A percentile compares a stretch with the other conserved stretches of the same genome.
Evolutionary conservation across 2,888 invertebrate species (phyloP).

Genomic region (Parnassius mnemosyne): DNA sequence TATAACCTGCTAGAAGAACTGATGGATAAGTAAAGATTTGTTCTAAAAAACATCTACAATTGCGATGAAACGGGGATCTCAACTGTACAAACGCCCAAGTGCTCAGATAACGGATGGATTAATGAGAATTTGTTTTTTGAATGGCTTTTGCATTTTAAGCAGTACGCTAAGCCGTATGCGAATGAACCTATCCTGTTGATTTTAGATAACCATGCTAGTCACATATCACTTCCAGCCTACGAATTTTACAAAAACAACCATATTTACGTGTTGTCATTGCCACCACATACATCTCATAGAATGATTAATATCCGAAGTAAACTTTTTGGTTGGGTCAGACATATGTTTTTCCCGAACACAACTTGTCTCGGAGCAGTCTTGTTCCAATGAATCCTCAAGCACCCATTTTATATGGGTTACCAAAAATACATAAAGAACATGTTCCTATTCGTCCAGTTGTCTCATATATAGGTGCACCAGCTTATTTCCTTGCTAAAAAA

Average conservation of each 20-base stretch:
- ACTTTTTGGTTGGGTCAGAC: no score
- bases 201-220: slow-evolving; percentile 34
- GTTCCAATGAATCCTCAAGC: no score
- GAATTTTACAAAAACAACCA: slow-evolving; percentile 36
- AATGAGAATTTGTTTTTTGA: slow-evolving; percentile 38
- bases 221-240: slow-evolving; percentile 33
- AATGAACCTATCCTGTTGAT: slow-evolving; percentile 33
- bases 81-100: slow-evolving; percentile 50
- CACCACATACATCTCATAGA: slow-evolving; percentile 34
- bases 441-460: no score
- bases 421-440: no score
- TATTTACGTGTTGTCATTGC: slow-evolving; percentile 34
- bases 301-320: no score
- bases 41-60: slow-evolving; percentile 48
- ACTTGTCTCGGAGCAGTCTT: no score
- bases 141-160: slow-evolving; percentile 37
- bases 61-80: slow-evolving; percentile 59
- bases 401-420: no score
- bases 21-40: slow-evolving; percentile 37
- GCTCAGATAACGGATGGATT: slow-evolving; percentile 40
- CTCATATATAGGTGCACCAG: no score
- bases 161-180: slow-evolving; percentile 32
- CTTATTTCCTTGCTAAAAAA: no score
- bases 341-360: no score
- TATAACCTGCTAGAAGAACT: slow-evolving; percentile 35